These are phyloP conservation scores for Forbesichthys agassizii DNA, from an alignment of 2,113 vertebrate species.

Conservation along the genomic window DNA sequence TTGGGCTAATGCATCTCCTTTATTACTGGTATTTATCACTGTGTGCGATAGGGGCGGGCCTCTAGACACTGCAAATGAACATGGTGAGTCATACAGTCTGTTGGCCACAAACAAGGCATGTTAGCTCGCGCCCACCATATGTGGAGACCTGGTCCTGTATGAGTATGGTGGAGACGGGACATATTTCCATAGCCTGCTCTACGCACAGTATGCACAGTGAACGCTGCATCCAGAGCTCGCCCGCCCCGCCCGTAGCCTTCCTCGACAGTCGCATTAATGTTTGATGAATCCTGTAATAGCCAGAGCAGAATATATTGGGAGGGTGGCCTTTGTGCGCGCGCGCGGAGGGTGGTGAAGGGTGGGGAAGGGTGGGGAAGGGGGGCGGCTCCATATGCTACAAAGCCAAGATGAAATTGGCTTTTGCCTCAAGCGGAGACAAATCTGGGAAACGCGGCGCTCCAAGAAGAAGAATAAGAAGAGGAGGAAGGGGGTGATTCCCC, in stretches of 20 bases:
- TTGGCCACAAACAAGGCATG: conserved; percentile 63
- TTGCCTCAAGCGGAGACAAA: conserved; percentile 63
- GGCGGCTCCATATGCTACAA: conserved; percentile 60
- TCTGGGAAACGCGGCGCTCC: conserved; percentile 37
- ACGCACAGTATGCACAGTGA: conserved; percentile 20
- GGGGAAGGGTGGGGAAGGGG: conserved; percentile 14
- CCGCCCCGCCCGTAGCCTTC: conserved; percentile 48
- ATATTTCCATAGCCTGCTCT: conserved; percentile 37
- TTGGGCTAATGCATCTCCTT: conserved; percentile 64
- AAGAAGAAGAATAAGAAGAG: conserved; percentile 30
- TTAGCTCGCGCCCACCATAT: conserved; percentile 57
- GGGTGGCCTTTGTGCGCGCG: conserved; percentile 55
- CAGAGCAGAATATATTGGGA: conserved; percentile 57
- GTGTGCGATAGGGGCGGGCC: conserved; percentile 41
- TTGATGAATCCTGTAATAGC: conserved; percentile 74
- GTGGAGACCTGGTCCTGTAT: conserved; percentile 42
- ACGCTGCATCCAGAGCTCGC: conserved; percentile 47
- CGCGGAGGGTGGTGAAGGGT: conserved; percentile 1
- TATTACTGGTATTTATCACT: conserved; percentile 78
- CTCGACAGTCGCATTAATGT: conserved; percentile 66
- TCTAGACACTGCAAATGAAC: conserved; percentile 55
- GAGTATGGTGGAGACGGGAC: conserved; percentile 22
- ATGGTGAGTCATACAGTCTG: conserved; percentile 62
- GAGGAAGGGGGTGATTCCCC: background rate
- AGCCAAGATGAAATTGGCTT: conserved; percentile 64